Evolutionary conservation across 1,140 invertebrate genomes (phyloP).

Genomic region (Aphaenogaster ashmeadi): DNA sequence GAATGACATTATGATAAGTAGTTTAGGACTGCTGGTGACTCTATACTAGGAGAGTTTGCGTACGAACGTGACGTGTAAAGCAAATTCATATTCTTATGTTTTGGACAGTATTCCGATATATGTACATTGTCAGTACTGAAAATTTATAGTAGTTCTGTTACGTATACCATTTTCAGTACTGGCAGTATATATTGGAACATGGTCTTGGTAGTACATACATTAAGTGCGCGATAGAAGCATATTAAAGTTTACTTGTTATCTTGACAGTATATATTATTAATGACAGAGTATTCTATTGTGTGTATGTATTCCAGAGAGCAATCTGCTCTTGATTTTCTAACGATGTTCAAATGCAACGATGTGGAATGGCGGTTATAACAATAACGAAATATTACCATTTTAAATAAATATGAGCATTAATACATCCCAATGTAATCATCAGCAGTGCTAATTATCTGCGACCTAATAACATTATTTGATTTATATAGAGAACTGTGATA

Average conservation of each 20-base stretch:
- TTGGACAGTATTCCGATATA: too few species aligned
- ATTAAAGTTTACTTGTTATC: background rate
- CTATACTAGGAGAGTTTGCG: background rate
- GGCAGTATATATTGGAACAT: too few species aligned
- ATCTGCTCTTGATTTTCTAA: background rate
- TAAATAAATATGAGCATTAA: background rate
- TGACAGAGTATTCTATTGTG: background rate
- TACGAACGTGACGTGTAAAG: slow-evolving; percentile 12
- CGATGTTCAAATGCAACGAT: background rate
- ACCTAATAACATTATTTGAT: background rate
- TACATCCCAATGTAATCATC: background rate
- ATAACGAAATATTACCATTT: background rate
- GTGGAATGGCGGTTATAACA: background rate
- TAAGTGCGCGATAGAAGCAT: background rate
- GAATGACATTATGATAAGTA: slow-evolving; percentile 18
- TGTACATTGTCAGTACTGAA: too few species aligned
- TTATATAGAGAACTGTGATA: background rate
- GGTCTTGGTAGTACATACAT: background rate
- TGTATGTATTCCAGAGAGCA: background rate
- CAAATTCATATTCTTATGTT: background rate
- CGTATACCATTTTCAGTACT: too few species aligned
- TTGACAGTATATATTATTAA: slow-evolving; percentile 1
- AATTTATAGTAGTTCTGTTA: too few species aligned
- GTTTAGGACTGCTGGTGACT: background rate
- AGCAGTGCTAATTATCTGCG: too few species aligned